Evolutionary conservation across 2,888 invertebrate species (phyloP).

Genomic region (Philaethria dido): DNA sequence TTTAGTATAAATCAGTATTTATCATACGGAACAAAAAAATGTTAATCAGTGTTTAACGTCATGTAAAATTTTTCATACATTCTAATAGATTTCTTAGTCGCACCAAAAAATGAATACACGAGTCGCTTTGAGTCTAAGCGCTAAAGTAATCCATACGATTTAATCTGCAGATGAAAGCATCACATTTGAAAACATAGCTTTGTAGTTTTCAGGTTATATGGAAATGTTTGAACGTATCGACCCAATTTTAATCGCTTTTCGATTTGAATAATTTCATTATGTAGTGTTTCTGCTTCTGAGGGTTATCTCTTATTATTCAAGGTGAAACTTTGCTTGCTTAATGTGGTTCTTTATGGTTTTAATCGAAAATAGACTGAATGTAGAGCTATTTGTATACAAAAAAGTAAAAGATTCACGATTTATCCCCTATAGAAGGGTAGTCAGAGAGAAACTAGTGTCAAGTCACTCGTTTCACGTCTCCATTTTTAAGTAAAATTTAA

Average conservation of each 20-base stretch:
- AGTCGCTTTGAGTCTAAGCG: constrained; percentile 21
- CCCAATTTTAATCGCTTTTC: constrained; percentile 4
- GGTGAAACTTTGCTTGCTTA: neutral
- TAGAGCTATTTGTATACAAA: too few species aligned
- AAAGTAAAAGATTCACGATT: too few species aligned
- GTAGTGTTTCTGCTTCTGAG: neutral
- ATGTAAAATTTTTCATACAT: constrained; percentile 6
- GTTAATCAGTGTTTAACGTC: neutral
- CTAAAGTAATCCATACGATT: constrained; percentile 6
- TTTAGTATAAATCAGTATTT: neutral
- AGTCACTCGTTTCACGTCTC: too few species aligned
- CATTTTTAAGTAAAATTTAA: too few species aligned
- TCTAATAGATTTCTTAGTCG: constrained; percentile 12
- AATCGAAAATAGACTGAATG: too few species aligned
- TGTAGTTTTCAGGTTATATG: constrained; percentile 14
- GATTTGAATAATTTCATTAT: neutral
- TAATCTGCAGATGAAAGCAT: constrained; percentile 22
- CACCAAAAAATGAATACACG: constrained; percentile 16
- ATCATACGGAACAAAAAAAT: neutral
- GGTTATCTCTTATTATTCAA: neutral
- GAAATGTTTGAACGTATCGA: constrained; percentile 15
- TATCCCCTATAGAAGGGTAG: too few species aligned
- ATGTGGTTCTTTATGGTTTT: neutral
- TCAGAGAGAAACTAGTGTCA: too few species aligned
- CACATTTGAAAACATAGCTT: constrained; percentile 1